Evolutionary conservation across 2,888 invertebrate genomes (phyloP).

Genomic region (Tetranychus piercei): DNA sequence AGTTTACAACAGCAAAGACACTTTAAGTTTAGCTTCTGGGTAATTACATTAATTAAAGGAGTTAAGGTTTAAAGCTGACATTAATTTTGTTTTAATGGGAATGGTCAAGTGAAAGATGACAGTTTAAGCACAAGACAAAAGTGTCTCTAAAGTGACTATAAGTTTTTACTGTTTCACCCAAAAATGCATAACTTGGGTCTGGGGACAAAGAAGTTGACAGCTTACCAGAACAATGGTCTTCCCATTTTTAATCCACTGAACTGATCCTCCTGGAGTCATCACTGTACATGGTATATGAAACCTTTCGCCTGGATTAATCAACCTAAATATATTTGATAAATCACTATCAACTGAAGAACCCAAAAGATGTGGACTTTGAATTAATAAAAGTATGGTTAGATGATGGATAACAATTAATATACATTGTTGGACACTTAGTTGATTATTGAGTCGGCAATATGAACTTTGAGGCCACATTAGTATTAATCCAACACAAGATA

Average conservation of each 20-base stretch:
- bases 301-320: slow-evolving; percentile 21
- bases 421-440: neutral
- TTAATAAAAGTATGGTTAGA: neutral
- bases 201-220: neutral
- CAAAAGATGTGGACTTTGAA: neutral
- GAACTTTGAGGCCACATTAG: neutral
- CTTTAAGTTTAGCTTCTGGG: too few species aligned
- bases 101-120: too few species aligned
- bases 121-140: too few species aligned
- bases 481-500: neutral
- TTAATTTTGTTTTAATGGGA: too few species aligned
- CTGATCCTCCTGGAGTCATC: slow-evolving; percentile 26
- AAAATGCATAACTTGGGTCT: too few species aligned
- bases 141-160: too few species aligned
- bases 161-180: too few species aligned
- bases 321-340: slow-evolving; percentile 1
- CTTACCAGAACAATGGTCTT: slow-evolving; percentile 25
- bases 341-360: slow-evolving; percentile 18
- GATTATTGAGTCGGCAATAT: neutral
- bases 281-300: slow-evolving; percentile 27
- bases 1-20: too few species aligned
- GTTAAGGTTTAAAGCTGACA: too few species aligned
- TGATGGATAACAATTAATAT: neutral
- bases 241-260: slow-evolving; percentile 27
- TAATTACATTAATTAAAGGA: too few species aligned